Percentiles rank a stretch among this genome's conserved stretches.
These are phyloP conservation scores for Esox lucius DNA, from an alignment of 2,797 vertebrate species.

Conservation along the genomic window DNA sequence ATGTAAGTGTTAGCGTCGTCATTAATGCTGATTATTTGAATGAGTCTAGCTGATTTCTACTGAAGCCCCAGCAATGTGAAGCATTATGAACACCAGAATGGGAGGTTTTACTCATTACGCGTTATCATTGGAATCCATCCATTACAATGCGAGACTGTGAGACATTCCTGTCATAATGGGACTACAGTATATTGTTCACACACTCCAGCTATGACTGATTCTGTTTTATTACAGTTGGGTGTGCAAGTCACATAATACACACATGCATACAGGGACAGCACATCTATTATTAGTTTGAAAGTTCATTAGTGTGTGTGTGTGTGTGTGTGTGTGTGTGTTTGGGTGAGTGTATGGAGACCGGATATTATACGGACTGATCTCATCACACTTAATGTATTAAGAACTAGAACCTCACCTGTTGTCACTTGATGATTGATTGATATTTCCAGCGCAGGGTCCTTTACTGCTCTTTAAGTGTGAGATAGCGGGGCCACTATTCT, in stretches of 20 bases:
- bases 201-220: no score
- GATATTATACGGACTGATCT: neutral
- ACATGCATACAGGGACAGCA: neutral
- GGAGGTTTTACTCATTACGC: neutral
- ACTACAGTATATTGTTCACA: no score
- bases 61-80: neutral
- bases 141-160: neutral
- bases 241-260: neutral
- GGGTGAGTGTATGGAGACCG: neutral
- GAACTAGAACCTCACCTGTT: neutral
- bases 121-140: neutral
- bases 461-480: neutral
- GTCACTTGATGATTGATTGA: slow-evolving; percentile 1
- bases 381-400: neutral
- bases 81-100: neutral
- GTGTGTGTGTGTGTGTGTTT: neutral
- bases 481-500: neutral
- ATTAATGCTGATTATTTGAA: neutral
- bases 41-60: neutral
- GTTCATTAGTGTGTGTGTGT: neutral
- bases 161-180: neutral
- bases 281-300: neutral
- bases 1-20: neutral
- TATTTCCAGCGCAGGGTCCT: neutral
- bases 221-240: neutral